Base-by-base conservation (phyloP, 2,888 invertebrate species). In the Elegia similella region DNA sequence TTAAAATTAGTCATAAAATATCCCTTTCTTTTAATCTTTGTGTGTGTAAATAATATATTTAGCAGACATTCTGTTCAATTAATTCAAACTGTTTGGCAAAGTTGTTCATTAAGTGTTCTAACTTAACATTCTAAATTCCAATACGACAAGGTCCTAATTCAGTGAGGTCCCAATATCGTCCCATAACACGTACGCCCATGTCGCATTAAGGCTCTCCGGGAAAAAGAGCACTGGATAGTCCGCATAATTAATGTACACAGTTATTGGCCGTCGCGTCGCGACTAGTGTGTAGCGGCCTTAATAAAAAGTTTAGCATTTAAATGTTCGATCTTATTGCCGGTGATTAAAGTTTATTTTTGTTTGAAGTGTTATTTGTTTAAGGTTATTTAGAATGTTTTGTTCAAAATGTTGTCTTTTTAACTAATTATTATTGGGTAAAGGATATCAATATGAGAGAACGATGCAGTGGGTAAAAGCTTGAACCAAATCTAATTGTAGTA, bases 211-310 rank as follows among this genome's bases (percentile, higher is more conserved):
- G 73, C 72, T 72, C 66, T 66, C 62, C 56, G 67, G 64, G 61
- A 66, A 65, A 78, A 73, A 78, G 66, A 73, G 74, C 62, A 62
- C 69, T 73, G 71, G 66, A 67, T 72, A 77, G 78, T 84, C 85
- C 83, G 84, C 84, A 86, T 86, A 85, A 84, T 84, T 78, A 83
- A 82, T 78, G 75, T 73, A 70, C 73, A 67, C 61, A 70, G 72
- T 76, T 79, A 78, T 79, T 77, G 78, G 72, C 76, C 72, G 72
- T 67, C 58, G 64, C 72, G 72, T 67, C 58, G 64, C 67, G 68
- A 69, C 70, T 60, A 62, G 63, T 64, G 67, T 69, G 68, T 66
- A 65, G 58, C 63, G 56, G 65, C 73, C 67, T 70, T 70, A 68
- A 66, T 65, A 65, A 63, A 64, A 62, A 63, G 32, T 48, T 47